Evolutionary conservation across 2,888 invertebrate species (phyloP), one percentile per base, ranked within the genome.

Genomic region (Brachynemurus nebulosus): DNA sequence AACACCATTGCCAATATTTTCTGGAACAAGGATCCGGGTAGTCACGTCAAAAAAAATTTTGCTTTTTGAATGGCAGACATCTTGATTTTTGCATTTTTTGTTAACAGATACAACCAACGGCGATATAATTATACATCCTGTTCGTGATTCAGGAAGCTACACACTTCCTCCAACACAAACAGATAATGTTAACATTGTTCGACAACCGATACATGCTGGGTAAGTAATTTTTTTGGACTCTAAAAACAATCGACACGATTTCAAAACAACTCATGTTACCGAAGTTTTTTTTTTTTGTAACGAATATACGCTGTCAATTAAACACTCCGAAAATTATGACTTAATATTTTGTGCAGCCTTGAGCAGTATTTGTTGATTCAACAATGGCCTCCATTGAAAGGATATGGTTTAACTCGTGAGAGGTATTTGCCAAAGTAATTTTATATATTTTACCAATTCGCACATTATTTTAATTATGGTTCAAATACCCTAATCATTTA

Each of bases 151-250:
- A 46, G 61, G 64, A 41, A 61, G 60, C 48, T 60, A 61, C 39
- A 51, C 59, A 1, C 45, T 58, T 9, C 58, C 59, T 42, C 42
- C 54, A 2, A 61, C 61, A 25, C 59, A 61, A 14, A 67, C 68
- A 4, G 76, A 77, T 54, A 77, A 78, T 59, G 66, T 76, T n/a
- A 70, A 71, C 54, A 75, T 77, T 51, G 69, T 71, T 45, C 64
- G 73, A 48, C 76, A 75, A 52, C 77, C 77, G 12, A 68, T 77
- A 42, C 76, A 76, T 57, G 72, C 75, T 53, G 77, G 77, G 77
- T 78, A 69, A 66, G 71, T 67, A 36, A 14, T 42, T n/a, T n/a
- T n/a, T n/a, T n/a, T n/a, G n/a, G n/a, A n/a, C n/a, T n/a, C n/a
- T n/a, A n/a, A n/a, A n/a, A n/a, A n/a, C n/a, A n/a, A n/a, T n/a